Evolutionary conservation across 1,140 invertebrate species (phyloP).

Genomic region (Riptortus pedestris): DNA sequence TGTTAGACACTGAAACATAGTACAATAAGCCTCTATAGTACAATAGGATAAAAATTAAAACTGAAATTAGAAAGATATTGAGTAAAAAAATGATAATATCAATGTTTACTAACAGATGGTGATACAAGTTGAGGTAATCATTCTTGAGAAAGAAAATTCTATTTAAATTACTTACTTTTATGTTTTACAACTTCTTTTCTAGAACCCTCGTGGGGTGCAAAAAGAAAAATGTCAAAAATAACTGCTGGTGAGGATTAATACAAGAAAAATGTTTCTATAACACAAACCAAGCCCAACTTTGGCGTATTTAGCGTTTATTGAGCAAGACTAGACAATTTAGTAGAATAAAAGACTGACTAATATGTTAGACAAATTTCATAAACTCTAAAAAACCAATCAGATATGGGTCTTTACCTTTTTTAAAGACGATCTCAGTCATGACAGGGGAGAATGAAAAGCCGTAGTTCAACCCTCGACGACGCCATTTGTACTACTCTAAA

Average conservation of each 20-base stretch:
- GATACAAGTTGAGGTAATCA: too few species aligned
- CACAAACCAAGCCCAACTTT: constrained; percentile 11
- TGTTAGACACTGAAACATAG: background rate
- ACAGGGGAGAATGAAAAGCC: constrained; percentile 29
- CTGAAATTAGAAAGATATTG: background rate
- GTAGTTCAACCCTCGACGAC: constrained; percentile 30
- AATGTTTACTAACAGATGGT: background rate
- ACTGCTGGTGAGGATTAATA: too few species aligned
- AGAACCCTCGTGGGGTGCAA: too few species aligned
- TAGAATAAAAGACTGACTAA: too few species aligned
- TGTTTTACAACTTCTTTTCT: too few species aligned
- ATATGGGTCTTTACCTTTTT: background rate
- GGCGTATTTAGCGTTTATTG: background rate
- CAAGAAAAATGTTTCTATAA: background rate
- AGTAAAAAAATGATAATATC: background rate
- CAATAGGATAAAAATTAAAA: background rate
- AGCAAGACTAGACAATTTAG: background rate
- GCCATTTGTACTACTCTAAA: constrained; percentile 33
- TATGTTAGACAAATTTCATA: too few species aligned
- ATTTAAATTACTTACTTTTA: too few species aligned
- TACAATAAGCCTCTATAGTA: background rate
- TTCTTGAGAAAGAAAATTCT: too few species aligned
- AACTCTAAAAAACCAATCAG: background rate
- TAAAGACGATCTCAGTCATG: constrained; percentile 29
- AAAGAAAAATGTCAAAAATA: too few species aligned